Conservation (phyloP, 2,113 vertebrate species). For the Trochalopteron elliotii region DNA sequence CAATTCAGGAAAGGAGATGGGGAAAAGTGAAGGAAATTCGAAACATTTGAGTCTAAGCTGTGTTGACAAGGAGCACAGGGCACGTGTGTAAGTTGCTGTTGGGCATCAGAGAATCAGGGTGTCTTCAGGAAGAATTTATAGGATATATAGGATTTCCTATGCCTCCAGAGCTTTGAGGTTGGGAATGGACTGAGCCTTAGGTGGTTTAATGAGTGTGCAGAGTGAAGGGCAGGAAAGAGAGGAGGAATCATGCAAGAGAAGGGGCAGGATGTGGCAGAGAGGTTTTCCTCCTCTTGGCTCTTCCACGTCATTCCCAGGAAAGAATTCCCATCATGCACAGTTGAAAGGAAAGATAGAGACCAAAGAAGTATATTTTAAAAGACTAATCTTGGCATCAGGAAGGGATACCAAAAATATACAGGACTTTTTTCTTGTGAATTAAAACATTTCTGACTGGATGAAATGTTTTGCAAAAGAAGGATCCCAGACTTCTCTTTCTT, state of each 20-base stretch:
- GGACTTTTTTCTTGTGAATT: not conserved
- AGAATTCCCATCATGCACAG: not conserved
- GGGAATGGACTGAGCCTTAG: not conserved
- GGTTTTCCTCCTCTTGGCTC: not conserved
- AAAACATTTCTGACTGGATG: not conserved
- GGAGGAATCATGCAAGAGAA: not conserved
- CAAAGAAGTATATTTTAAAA: not conserved
- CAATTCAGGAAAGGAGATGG: not conserved
- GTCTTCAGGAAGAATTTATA: not conserved
- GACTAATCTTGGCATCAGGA: not conserved
- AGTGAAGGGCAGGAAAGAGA: not conserved
- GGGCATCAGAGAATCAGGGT: accelerated
- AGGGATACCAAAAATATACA: not conserved
- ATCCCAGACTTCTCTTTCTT: not conserved
- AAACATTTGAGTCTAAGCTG: not conserved
- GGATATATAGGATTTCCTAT: not conserved
- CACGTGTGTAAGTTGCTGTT: accelerated
- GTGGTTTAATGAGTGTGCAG: not conserved
- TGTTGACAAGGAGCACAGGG: accelerated
- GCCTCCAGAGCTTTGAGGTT: not conserved
- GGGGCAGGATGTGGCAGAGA: not conserved
- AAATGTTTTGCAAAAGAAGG: not conserved
- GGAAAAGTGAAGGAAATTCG: not conserved
- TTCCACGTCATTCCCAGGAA: not conserved
- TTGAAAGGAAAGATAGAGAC: not conserved